These are phyloP conservation scores for Adrianichthys oophorus DNA, from an alignment of 2,797 vertebrate species.

Conservation along the genomic window DNA sequence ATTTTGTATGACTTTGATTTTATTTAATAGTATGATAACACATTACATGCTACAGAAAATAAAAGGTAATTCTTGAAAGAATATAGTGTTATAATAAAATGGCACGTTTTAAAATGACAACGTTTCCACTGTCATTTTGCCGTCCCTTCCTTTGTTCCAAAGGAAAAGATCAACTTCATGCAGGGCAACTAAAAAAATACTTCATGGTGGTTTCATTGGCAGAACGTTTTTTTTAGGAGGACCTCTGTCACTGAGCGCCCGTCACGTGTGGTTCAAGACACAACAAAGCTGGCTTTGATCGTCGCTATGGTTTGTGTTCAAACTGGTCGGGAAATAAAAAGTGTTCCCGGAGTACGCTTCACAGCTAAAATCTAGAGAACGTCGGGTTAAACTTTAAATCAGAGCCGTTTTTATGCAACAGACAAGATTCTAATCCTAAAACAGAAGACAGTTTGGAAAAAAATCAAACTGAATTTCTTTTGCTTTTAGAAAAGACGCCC, in stretches of 20 bases:
- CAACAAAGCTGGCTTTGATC: slow-evolving; percentile 40
- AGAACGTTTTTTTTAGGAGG: slow-evolving; percentile 56
- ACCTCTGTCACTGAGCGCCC: slow-evolving; percentile 48
- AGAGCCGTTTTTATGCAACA: no score
- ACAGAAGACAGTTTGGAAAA: no score
- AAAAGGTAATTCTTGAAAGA: slow-evolving; percentile 87
- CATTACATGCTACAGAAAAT: slow-evolving; percentile 96
- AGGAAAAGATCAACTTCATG: slow-evolving; percentile 78
- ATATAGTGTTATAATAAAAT: slow-evolving; percentile 99
- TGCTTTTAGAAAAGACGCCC: no score
- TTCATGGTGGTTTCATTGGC: slow-evolving; percentile 63
- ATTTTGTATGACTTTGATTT: slow-evolving; percentile 85
- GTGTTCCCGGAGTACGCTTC: no score
- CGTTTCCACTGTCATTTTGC: slow-evolving; percentile 73
- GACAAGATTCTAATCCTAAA: no score
- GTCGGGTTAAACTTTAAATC: no score
- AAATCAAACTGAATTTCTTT: no score
- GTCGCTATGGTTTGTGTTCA: slow-evolving; percentile 16
- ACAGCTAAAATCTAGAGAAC: no score
- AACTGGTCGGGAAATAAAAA: slow-evolving; percentile 8
- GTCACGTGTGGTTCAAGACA: slow-evolving; percentile 33
- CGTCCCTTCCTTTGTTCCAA: slow-evolving; percentile 72
- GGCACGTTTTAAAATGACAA: slow-evolving; percentile 86
- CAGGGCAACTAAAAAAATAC: slow-evolving; percentile 80
- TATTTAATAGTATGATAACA: slow-evolving; percentile 97